A percentile compares a stretch with the other conserved stretches of the same genome.
Conservation (phyloP, 2,888 invertebrate genomes). For the Trachelus troglodyta region DNA sequence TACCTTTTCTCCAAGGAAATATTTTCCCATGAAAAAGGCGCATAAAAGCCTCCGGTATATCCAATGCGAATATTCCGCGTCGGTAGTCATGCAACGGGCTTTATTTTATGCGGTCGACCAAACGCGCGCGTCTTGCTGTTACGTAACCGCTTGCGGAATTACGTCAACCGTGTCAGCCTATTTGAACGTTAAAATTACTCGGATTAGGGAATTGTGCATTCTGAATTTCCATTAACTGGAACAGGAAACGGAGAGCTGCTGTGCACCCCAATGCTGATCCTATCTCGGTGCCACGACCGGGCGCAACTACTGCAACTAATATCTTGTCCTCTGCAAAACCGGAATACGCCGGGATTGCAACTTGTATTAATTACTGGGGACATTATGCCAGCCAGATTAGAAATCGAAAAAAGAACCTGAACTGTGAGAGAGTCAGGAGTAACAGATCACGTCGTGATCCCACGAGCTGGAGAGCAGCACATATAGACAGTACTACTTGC, state of each 20-base stretch:
- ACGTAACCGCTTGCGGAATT: background rate
- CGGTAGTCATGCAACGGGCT: background rate
- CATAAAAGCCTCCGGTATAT: background rate
- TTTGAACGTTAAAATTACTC: constrained; percentile 53
- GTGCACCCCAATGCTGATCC: constrained; percentile 57
- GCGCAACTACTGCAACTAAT: constrained; percentile 52
- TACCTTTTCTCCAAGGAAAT: background rate
- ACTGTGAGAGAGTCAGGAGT: background rate
- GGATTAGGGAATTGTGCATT: constrained; percentile 57
- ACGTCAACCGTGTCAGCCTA: constrained; percentile 26
- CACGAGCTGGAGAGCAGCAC: background rate
- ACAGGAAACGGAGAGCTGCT: constrained; percentile 53
- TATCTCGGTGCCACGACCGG: constrained; percentile 48
- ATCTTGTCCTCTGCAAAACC: constrained; percentile 63
- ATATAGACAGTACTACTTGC: background rate
- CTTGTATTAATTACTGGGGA: constrained; percentile 66
- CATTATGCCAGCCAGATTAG: constrained; percentile 63
- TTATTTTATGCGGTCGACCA: background rate
- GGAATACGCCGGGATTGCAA: constrained; percentile 62
- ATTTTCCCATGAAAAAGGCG: background rate
- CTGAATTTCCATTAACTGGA: constrained; percentile 63
- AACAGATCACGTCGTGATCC: background rate
- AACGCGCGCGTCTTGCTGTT: background rate
- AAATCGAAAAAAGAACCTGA: constrained; percentile 51
- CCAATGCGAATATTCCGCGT: background rate